phyloP scores from a whole-genome alignment of 2,888 invertebrate species.

The Girardia tigrina region DNA sequence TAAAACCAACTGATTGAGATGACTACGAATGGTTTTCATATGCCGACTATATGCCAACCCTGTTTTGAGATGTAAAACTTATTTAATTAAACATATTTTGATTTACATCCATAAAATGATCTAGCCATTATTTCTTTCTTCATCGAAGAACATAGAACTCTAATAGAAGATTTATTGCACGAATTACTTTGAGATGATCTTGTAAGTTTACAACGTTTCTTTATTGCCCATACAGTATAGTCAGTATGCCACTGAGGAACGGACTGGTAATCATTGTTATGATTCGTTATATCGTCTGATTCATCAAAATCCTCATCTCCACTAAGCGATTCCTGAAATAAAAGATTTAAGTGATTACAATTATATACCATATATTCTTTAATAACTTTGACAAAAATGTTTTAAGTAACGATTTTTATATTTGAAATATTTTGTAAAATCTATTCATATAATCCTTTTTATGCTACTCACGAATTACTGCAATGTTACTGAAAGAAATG shows the following conservation, averaged over 20 bases:
- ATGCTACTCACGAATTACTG: no score
- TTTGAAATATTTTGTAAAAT: no score
- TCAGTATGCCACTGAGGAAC: background rate
- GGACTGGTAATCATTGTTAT: background rate
- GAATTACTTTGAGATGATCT: background rate
- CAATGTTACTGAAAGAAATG: no score
- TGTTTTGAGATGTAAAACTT: no score
- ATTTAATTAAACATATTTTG: background rate
- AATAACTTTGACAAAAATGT: no score
- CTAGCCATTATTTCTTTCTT: background rate
- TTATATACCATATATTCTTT: background rate
- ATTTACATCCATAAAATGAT: background rate
- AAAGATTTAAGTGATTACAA: background rate
- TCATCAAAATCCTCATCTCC: background rate
- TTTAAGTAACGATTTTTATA: no score
- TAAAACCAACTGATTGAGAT: conserved; percentile 75
- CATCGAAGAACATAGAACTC: background rate
- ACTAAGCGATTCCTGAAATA: background rate
- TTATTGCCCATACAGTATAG: background rate
- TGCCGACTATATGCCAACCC: conserved; percentile 78
- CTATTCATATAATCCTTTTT: no score
- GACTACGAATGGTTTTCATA: conserved; percentile 75
- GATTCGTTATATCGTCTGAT: background rate
- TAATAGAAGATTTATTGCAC: background rate
- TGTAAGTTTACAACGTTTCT: background rate